These are phyloP conservation scores for Dicrurus megarhynchus DNA, from an alignment of 2,113 vertebrate genomes.

Conservation along the genomic window DNA sequence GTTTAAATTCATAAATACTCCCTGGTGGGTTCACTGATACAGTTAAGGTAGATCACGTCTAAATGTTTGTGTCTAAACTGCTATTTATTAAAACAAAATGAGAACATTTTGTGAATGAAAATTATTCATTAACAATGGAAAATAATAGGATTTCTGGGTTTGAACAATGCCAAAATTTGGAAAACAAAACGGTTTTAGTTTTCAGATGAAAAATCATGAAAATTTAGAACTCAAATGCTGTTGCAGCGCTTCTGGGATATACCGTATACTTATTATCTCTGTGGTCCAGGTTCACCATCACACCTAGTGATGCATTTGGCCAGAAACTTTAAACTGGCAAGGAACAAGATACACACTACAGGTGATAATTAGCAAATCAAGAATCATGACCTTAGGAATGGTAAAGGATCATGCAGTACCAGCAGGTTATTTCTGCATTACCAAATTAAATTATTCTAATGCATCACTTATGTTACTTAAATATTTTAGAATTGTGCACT, in stretches of 20 bases:
- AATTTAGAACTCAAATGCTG: neutral
- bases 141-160: neutral
- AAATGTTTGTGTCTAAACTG: neutral
- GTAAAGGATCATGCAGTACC: neutral
- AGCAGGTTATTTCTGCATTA: neutral
- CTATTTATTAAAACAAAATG: neutral
- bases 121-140: neutral
- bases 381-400: neutral
- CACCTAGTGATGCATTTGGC: neutral
- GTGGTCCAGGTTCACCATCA: neutral
- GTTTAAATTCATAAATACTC: neutral
- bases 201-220: neutral
- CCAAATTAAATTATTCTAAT: neutral
- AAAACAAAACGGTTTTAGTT: neutral
- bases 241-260: neutral
- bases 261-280: neutral
- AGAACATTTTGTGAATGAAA: neutral
- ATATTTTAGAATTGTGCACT: neutral
- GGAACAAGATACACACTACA: neutral
- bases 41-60: neutral
- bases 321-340: neutral
- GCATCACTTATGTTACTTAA: neutral
- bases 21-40: neutral
- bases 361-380: neutral
- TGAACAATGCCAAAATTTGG: neutral